Conservation (phyloP, 2,888 invertebrate species). For the Tachina grossa region DNA sequence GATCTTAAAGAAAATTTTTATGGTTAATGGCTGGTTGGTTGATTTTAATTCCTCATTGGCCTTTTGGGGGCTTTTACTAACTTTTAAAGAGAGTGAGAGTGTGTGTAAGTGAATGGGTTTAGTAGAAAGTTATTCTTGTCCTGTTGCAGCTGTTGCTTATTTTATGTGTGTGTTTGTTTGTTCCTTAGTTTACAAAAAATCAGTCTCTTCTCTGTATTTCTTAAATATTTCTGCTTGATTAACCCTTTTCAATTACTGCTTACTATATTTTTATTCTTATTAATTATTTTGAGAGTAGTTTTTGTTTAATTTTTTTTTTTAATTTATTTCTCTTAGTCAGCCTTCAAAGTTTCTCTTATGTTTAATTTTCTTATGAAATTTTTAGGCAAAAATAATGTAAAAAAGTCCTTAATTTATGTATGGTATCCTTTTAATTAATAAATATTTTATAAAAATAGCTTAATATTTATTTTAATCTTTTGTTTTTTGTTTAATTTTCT, state of each 20-base stretch:
- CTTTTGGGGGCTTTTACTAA: constrained; percentile 4
- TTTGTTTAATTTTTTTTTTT: constrained; percentile 26
- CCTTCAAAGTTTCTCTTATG: constrained; percentile 69
- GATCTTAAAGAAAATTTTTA: constrained; percentile 63
- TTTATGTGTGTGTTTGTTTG: constrained; percentile 24
- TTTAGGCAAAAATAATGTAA: constrained; percentile 37
- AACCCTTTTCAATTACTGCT: constrained; percentile 35
- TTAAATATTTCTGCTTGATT: constrained; percentile 74
- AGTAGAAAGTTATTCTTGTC: constrained; percentile 14
- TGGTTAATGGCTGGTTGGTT: constrained; percentile 50
- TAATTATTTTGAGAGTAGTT: constrained; percentile 50
- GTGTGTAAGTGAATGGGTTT: constrained; percentile 29
- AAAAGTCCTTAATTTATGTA: constrained; percentile 26
- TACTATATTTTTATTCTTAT: constrained; percentile 19
- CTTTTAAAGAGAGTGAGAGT: constrained; percentile 2
- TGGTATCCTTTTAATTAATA: constrained; percentile 33
- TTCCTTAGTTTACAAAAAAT: constrained; percentile 74
- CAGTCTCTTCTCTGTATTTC: constrained; percentile 77
- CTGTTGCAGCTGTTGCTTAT: constrained; percentile 37
- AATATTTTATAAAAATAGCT: constrained; percentile 69
- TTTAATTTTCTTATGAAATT: constrained; percentile 55
- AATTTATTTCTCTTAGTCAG: constrained; percentile 61
- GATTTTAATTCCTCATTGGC: constrained; percentile 5
- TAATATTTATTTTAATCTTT: constrained; percentile 68
- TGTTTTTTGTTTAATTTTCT: not conserved